Evolutionary conservation across 2,113 vertebrate genomes (phyloP).

Genomic region (Hassar affinis): DNA sequence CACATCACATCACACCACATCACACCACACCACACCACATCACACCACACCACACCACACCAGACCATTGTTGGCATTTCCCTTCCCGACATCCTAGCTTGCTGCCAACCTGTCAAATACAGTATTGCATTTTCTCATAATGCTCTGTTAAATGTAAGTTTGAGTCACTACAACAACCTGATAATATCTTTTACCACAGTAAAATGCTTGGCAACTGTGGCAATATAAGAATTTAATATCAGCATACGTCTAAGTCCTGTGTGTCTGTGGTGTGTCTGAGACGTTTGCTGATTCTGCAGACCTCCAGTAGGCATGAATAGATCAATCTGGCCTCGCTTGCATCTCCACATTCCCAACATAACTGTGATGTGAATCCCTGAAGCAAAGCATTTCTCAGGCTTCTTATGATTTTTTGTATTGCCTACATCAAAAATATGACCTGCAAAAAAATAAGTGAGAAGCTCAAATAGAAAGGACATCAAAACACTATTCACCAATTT

Average conservation of each 20-base stretch:
- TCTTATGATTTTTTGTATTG: conserved; percentile 50
- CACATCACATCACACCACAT: too few relatives aligned
- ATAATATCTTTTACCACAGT: background rate
- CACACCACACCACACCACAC: background rate
- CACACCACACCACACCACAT: too few relatives aligned
- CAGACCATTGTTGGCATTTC: background rate
- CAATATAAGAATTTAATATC: background rate
- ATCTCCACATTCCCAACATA: background rate
- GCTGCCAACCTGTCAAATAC: background rate
- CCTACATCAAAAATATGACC: conserved; percentile 69
- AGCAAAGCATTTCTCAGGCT: background rate
- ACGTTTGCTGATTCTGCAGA: conserved; percentile 20
- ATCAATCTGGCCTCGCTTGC: background rate
- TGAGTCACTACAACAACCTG: background rate
- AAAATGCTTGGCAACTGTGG: background rate
- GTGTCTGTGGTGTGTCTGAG: background rate
- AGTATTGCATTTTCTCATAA: background rate
- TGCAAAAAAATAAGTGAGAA: conserved; percentile 62
- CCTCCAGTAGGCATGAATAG: conserved; percentile 24
- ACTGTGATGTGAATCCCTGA: conserved; percentile 16
- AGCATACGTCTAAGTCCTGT: background rate
- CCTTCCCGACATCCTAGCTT: background rate
- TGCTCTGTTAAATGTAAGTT: background rate
- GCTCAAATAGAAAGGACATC: conserved; percentile 12
- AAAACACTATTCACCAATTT: conserved; percentile 27